Evolutionary conservation across 2,797 vertebrate species (phyloP).

Genomic region (Micrastur ruficollis): DNA sequence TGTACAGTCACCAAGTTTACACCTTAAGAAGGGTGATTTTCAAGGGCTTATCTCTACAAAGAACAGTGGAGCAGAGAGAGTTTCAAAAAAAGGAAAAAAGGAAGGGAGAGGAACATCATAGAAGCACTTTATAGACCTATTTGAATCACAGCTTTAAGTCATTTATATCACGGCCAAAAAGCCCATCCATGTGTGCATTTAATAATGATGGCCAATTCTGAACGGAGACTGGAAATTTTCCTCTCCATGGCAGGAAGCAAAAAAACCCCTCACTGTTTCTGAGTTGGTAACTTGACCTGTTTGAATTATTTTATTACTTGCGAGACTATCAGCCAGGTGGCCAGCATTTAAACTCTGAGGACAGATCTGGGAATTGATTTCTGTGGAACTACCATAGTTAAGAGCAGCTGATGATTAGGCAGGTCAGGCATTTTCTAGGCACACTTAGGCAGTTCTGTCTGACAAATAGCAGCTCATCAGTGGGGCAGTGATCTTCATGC

Average conservation of each 20-base stretch:
- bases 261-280: not conserved
- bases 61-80: conserved; percentile 28
- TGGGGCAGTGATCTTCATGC: not conserved
- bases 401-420: not conserved
- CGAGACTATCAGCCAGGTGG: not conserved
- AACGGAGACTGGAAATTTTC: conserved; percentile 2
- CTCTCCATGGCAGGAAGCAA: not conserved
- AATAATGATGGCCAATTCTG: conserved; percentile 40
- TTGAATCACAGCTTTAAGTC: conserved; percentile 60
- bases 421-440: not conserved
- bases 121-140: conserved; percentile 59
- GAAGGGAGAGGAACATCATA: conserved; percentile 48
- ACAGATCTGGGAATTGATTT: not conserved
- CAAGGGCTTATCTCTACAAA: conserved; percentile 57
- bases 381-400: not conserved
- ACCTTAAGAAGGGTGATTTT: conserved; percentile 60
- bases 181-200: conserved; percentile 28
- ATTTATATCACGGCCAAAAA: conserved; percentile 33
- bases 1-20: conserved; percentile 61
- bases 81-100: not conserved
- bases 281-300: conserved; percentile 38
- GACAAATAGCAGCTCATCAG: not conserved
- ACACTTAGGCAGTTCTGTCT: not conserved
- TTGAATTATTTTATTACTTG: conserved; percentile 33
- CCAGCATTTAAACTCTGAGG: not conserved